Conservation (phyloP, 2,797 vertebrate genomes). For the Rhodeus uyekii region DNA sequence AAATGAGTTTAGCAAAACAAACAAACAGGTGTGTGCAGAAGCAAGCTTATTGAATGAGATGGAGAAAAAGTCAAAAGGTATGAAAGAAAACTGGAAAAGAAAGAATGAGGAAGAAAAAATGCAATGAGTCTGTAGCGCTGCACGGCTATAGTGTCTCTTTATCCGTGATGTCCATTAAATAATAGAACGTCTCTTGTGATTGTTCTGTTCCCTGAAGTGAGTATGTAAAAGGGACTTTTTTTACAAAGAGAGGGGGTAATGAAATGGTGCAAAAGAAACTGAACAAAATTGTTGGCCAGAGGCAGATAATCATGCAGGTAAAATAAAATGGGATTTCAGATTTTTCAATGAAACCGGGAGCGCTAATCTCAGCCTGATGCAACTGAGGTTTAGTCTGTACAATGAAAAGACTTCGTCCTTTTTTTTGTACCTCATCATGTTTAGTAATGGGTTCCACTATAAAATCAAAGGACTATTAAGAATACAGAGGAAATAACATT, state of each 20-base stretch:
- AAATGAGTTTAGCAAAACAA: constrained; percentile 59
- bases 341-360: constrained; percentile 8
- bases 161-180: constrained; percentile 58
- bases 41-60: constrained; percentile 34
- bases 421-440: constrained; percentile 9
- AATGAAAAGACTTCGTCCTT: constrained; percentile 27
- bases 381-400: constrained; percentile 2
- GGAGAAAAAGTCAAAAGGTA: constrained; percentile 60
- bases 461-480: constrained; percentile 8
- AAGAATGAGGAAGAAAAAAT: constrained; percentile 59
- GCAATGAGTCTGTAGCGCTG: constrained; percentile 54
- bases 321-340: constrained; percentile 42
- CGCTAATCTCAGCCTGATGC: constrained; percentile 33
- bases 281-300: constrained; percentile 38
- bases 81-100: constrained; percentile 57
- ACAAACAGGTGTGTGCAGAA: constrained; percentile 60
- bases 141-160: constrained; percentile 29
- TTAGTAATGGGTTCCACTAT: constrained; percentile 41
- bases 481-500: constrained; percentile 6
- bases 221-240: constrained; percentile 38
- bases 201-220: constrained; percentile 56
- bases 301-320: constrained; percentile 48
- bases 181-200: constrained; percentile 59
- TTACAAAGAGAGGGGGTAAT: constrained; percentile 29
- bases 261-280: constrained; percentile 34